Conservation (phyloP, 2,113 vertebrate species). For the Psilopsiagon aymara region DNA sequence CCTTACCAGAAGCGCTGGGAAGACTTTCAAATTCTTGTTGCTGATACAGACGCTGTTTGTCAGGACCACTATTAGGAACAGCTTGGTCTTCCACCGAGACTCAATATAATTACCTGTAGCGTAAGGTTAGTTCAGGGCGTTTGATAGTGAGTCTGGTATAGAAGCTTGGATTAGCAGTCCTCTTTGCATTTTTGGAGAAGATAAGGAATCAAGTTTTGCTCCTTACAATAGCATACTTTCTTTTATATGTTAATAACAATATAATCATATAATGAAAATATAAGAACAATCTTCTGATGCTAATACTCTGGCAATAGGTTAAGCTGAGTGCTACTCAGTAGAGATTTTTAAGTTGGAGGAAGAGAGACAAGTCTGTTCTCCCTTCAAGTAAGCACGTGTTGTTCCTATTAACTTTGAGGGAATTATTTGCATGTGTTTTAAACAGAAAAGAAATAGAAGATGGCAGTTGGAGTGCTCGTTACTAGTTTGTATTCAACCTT, state of each 20-base stretch:
- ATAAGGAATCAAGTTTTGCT: neutral
- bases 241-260: neutral
- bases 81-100: neutral
- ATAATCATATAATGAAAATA: neutral
- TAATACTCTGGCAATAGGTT: neutral
- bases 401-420: neutral
- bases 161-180: neutral
- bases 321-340: neutral
- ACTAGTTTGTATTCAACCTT: neutral
- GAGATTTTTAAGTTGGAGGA: neutral
- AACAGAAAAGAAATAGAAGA: neutral
- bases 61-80: neutral
- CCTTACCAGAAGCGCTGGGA: neutral
- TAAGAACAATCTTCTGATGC: neutral
- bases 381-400: neutral
- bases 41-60: neutral
- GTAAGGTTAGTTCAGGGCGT: neutral
- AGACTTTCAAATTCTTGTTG: neutral
- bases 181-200: neutral
- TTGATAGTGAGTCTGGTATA: neutral
- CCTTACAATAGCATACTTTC: neutral
- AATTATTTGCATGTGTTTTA: neutral
- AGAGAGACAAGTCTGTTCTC: neutral
- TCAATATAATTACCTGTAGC: neutral
- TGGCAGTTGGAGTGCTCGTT: neutral